Evolutionary conservation across 2,888 invertebrate genomes (phyloP).

Genomic region (Chelonus formosanus): DNA sequence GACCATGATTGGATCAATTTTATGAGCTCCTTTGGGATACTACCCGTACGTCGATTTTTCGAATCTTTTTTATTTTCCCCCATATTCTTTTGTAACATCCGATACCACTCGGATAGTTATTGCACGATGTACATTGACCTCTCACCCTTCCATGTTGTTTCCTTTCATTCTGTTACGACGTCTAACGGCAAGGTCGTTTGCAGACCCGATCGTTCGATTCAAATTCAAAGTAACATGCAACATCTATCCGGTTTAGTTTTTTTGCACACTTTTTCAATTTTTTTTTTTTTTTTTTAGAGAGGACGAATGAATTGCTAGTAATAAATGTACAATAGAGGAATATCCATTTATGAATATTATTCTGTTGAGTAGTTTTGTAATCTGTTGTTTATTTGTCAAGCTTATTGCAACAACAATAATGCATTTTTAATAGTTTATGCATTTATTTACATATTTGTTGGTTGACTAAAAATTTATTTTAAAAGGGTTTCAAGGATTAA

Average conservation of each 20-base stretch:
- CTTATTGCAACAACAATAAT: too few species aligned
- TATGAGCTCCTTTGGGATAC: conserved; percentile 66
- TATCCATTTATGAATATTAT: too few species aligned
- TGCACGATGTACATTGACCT: conserved; percentile 19
- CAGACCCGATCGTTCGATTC: conserved; percentile 18
- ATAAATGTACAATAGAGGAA: too few species aligned
- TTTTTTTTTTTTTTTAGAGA: neutral
- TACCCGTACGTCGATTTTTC: conserved; percentile 58
- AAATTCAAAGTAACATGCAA: conserved; percentile 19
- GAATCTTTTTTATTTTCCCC: conserved; percentile 25
- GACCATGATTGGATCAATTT: conserved; percentile 68
- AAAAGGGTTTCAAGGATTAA: too few species aligned
- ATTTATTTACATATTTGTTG: too few species aligned
- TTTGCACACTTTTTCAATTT: neutral
- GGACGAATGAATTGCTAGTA: too few species aligned
- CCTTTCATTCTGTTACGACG: conserved; percentile 15
- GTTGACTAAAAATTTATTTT: too few species aligned
- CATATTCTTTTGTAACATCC: conserved; percentile 17
- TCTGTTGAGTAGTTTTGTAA: too few species aligned
- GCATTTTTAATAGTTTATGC: too few species aligned
- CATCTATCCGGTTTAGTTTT: conserved; percentile 16
- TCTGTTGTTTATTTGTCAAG: too few species aligned
- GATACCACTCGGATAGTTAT: conserved; percentile 33
- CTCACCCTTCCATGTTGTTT: conserved; percentile 17
- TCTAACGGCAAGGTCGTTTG: conserved; percentile 17